Base-by-base conservation (phyloP, 2,797 vertebrate genomes). In the Danio aesculapii region DNA sequence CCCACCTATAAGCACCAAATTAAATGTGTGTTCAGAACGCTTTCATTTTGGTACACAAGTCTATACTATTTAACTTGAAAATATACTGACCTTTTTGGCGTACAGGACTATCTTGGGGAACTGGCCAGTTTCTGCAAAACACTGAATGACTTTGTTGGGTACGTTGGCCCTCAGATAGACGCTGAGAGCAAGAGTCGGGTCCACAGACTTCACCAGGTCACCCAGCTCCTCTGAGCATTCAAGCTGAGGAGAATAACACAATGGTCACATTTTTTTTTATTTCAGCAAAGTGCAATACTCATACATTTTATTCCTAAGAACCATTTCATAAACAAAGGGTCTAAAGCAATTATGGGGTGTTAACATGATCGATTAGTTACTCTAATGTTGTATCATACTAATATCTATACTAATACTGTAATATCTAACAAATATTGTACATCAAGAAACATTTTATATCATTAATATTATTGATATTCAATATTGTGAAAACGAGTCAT, bases 41-140 rank as follows among this genome's bases (percentile, higher is more conserved):
- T 39, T 75, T 39, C 2, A 67, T 41, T 57, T 46, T 9, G 30
- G 6, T 14, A 5, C 14, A 39, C 8, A 6, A 13, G 17, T 21
- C 3, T 3, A 14, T 3, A 16, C 1, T 14, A 9, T 61, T 47
- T 50, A 59, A n/a, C 9, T 16, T 8, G 19, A 19, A 17, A 50
- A 19, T 53, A 8, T n/a, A 69, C 8, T 21, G 59, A 43, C 98
- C 95, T 99, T 99, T 91, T 99, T 99, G 76, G 98, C 98, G 74
- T 99, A 99, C 81, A 99, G 93, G 84, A 99, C 98, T 81, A 99
- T 99, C 93, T 99, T 99, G 91, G 98, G 98, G 87, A 99, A 98
- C 94, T 99, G 98, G 59, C 98, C 97, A 0, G 98, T 99, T 94
- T 99, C 98, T 69, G 98, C 98, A 90, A 99, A 99, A 89, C 98